Conservation (phyloP, 2,113 vertebrate genomes). For the Festucalex cinctus region DNA sequence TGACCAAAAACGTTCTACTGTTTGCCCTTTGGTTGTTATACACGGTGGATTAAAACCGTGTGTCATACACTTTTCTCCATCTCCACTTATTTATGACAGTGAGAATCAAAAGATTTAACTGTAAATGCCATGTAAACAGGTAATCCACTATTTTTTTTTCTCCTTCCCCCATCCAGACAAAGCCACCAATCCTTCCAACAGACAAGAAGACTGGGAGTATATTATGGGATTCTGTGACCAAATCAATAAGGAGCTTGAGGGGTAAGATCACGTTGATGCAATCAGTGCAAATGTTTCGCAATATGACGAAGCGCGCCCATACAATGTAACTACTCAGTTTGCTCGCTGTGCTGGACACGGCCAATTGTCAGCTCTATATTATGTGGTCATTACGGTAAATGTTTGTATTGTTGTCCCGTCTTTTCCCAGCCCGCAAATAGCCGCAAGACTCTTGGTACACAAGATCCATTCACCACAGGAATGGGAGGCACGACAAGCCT, state of each 20-base stretch:
- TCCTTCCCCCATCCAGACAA: constrained; percentile 77
- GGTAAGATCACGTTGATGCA: constrained; percentile 70
- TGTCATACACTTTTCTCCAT: too few species aligned
- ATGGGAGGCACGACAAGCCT: constrained; percentile 90
- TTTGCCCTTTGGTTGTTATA: too few species aligned
- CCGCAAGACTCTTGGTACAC: constrained; percentile 86
- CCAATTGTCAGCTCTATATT: not conserved
- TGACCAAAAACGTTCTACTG: too few species aligned
- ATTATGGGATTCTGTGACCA: constrained; percentile 96
- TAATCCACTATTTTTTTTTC: not conserved
- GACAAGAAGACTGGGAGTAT: constrained; percentile 93
- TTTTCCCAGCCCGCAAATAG: constrained; percentile 86
- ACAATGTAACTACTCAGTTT: constrained; percentile 6
- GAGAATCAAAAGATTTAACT: too few species aligned
- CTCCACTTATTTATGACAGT: too few species aligned
- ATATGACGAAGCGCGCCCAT: not conserved
- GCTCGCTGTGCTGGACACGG: constrained; percentile 1
- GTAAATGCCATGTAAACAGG: too few species aligned
- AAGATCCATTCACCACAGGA: constrained; percentile 97
- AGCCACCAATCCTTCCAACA: constrained; percentile 91
- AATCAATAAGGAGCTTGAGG: constrained; percentile 95
- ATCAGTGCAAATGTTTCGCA: not conserved
- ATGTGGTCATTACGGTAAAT: not conserved
- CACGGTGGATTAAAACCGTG: too few species aligned
- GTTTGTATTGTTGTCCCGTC: constrained; percentile 4